phyloP scores from a whole-genome alignment of 2,113 vertebrate genomes.

The Ranitomeya variabilis region DNA sequence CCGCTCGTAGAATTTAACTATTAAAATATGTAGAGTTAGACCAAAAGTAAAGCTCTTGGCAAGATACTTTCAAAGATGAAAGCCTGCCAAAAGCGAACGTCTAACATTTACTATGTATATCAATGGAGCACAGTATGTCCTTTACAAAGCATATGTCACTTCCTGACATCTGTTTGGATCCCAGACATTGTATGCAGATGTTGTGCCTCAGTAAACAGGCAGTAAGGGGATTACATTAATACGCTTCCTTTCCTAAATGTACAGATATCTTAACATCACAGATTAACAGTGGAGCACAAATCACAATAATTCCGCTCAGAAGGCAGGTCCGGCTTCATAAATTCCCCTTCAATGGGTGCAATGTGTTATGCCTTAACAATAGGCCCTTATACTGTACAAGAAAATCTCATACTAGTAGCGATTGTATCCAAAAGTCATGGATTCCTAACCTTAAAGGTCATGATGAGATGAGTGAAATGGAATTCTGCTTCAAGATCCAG shows the following conservation, averaged over 20 bases:
- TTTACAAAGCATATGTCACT: conserved; percentile 65
- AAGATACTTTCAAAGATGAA: not conserved
- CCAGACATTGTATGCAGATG: conserved; percentile 72
- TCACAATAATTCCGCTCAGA: conserved; percentile 7
- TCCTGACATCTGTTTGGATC: conserved; percentile 74
- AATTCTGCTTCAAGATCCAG: conserved; percentile 96
- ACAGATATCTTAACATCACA: conserved; percentile 47
- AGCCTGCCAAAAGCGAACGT: conserved; percentile 21
- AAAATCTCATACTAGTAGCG: not conserved
- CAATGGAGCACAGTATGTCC: conserved; percentile 60
- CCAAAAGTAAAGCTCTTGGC: conserved; percentile 15
- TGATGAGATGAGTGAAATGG: conserved; percentile 99
- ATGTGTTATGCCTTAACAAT: not conserved
- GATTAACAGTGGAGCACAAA: conserved; percentile 20
- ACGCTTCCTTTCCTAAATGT: conserved; percentile 51
- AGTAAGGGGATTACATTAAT: conserved; percentile 61
- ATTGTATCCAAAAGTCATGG: not conserved
- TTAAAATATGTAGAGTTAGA: not conserved
- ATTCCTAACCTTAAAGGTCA: conserved; percentile 95
- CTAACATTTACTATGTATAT: not conserved
- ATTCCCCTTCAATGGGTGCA: not conserved
- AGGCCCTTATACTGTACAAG: conserved; percentile 34
- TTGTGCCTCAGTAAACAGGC: conserved; percentile 66
- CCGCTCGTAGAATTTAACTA: not conserved
- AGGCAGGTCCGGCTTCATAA: not conserved